Evolutionary conservation across 2,797 vertebrate species (phyloP), one percentile per base, ranked within the genome.

Genomic region (Lacerta viridis): DNA sequence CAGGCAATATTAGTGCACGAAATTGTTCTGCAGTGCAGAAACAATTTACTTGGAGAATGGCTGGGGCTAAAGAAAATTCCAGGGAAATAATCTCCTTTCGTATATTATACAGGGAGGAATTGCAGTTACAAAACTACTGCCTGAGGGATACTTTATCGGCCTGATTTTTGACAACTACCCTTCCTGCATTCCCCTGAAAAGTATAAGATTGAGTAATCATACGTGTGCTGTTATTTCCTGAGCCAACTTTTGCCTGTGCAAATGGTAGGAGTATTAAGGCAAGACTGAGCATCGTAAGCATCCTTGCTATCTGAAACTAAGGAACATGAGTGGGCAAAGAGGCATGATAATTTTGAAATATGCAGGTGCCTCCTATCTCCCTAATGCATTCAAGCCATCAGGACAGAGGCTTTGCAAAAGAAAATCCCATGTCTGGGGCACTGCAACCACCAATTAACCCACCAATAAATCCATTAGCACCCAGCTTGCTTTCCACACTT

Each of bases 1-100:
- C 10, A 59, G 29, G 29, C 77, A 72, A 80, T 71, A 87, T 41
- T 39, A 61, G 25, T 74, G 46, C 36, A 41, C 43, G 33, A 72
- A 41, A 81, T 39, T 81, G 68, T 55, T 81, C 50, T 72, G 66
- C 50, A 29, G 8, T n/a, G 46, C 46, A 87, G 43, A 72, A 87
- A 61, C 33, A 29, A 25, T 87, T 81, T 61, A 36, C 50, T 74
- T 29, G 36, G 78, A 87, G 69, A 68, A 72, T 17, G 77, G 9
- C 15, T 72, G 69, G 77, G 68, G 33, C 18, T 27, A 29, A 17
- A 43, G 39, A n/a, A 64, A 77, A 74, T n/a, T 72, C 82, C 75
- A 59, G 74, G 61, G 86, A 81, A 87, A 81, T 81, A 81, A 80
- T 23, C 36, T 74, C 46, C 50, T 72, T 74, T 64, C 36, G 43